These are phyloP conservation scores for Aphelenchoides avenae DNA, from an alignment of 1,140 invertebrate species.

Conservation along the genomic window DNA sequence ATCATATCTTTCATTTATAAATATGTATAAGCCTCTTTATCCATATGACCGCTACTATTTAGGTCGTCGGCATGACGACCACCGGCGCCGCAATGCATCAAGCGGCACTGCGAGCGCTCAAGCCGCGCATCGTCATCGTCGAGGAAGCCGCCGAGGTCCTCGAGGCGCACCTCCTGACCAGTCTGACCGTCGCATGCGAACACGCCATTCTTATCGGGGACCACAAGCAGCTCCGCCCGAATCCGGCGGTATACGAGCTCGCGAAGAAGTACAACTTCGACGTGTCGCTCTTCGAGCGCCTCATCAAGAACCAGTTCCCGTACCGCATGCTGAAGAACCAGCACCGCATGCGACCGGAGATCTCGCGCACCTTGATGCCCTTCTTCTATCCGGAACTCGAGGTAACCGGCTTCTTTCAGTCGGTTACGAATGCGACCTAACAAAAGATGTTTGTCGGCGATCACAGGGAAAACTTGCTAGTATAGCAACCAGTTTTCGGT, in stretches of 20 bases:
- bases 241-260: constrained; percentile 57
- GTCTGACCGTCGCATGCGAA: constrained; percentile 70
- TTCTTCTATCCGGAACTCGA: constrained; percentile 57
- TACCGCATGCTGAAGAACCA: constrained; percentile 58
- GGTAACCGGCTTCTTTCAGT: constrained; percentile 29
- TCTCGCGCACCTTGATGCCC: constrained; percentile 57
- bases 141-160: constrained; percentile 81
- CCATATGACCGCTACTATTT: too few relatives aligned
- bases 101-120: constrained; percentile 66
- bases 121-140: constrained; percentile 69
- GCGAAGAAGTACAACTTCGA: constrained; percentile 50
- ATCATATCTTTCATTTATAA: too few relatives aligned
- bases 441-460: too few relatives aligned
- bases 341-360: constrained; percentile 62
- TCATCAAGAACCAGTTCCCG: constrained; percentile 52
- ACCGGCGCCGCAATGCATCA: constrained; percentile 71
- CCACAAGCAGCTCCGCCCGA: constrained; percentile 64
- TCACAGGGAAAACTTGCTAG: neutral
- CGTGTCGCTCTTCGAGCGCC: constrained; percentile 54
- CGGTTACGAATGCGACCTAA: too few relatives aligned
- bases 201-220: constrained; percentile 81
- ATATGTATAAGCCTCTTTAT: too few relatives aligned
- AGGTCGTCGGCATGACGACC: constrained; percentile 71
- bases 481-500: neutral
- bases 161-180: constrained; percentile 72